A percentile compares a stretch with the other conserved stretches of the same genome.
Evolutionary conservation across 2,888 invertebrate genomes (phyloP).

Genomic region (Therioaphis trifolii): DNA sequence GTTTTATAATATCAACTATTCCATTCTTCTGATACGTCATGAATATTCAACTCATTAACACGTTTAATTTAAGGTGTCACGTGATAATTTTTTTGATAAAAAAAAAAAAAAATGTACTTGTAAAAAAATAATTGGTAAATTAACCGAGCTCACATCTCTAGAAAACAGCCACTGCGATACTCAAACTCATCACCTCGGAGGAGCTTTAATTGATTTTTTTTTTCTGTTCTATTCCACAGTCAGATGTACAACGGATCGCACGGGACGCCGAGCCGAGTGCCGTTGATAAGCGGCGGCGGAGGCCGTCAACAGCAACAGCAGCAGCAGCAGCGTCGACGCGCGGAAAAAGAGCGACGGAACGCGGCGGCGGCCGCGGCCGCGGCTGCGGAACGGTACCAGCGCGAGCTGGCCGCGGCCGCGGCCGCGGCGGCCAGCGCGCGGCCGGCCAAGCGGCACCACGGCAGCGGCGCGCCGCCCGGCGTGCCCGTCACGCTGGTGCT

Average conservation of each 20-base stretch:
- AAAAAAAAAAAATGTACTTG: no score
- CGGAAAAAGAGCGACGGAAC: conserved; percentile 37
- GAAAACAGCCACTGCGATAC: no score
- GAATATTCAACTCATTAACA: no score
- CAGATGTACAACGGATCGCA: conserved; percentile 69
- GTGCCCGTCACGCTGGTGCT: conserved; percentile 77
- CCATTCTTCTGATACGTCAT: no score
- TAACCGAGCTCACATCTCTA: no score
- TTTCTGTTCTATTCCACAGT: conserved; percentile 9
- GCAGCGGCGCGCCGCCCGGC: conserved; percentile 67
- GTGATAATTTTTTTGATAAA: no score
- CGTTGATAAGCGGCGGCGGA: conserved; percentile 75
- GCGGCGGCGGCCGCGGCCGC: conserved; percentile 51
- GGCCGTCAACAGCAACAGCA: conserved; percentile 4
- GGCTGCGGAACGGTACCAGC: conserved; percentile 60
- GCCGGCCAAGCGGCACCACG: conserved; percentile 40
- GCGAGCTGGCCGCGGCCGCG: conserved; percentile 64
- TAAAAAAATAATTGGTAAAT: no score
- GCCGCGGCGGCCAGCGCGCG: conserved; percentile 63
- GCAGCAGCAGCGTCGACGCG: conserved; percentile 49
- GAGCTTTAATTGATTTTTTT: neutral
- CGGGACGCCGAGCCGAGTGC: conserved; percentile 82
- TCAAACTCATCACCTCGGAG: neutral
- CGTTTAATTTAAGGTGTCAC: no score
- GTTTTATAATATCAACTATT: no score